phyloP scores from a whole-genome alignment of 1,140 invertebrate genomes.

The Nomia melanderi region DNA sequence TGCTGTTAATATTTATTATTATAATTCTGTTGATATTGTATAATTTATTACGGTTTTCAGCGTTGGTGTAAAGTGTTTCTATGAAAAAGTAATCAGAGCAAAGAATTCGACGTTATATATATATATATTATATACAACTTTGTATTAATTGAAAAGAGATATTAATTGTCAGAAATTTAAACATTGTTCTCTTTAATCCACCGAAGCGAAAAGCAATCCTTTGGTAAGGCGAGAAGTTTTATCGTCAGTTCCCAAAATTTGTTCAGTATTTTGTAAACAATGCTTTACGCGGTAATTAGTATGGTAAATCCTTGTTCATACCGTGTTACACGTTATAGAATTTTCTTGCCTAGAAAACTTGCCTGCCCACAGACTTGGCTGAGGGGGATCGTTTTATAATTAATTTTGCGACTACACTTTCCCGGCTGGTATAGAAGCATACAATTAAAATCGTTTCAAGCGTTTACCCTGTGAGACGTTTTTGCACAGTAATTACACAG shows the following conservation, averaged over 20 bases:
- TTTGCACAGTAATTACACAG: constrained; percentile 21
- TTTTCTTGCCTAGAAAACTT: constrained; percentile 15
- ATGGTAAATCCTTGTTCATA: constrained; percentile 13
- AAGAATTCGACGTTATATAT: no score
- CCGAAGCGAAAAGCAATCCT: no score
- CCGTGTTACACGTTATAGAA: not conserved
- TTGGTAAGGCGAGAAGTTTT: no score
- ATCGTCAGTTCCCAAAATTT: not conserved
- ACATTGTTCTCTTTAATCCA: no score
- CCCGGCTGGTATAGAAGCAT: not conserved
- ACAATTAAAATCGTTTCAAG: constrained; percentile 36
- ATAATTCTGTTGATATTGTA: no score
- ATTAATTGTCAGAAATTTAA: no score
- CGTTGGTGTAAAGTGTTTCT: no score
- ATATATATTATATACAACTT: no score
- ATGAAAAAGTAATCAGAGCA: no score
- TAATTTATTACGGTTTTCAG: no score
- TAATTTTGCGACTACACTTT: constrained; percentile 31
- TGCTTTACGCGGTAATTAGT: constrained; percentile 10
- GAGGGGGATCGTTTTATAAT: constrained; percentile 36
- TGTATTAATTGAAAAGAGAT: no score
- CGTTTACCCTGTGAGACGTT: not conserved
- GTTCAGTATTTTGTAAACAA: not conserved
- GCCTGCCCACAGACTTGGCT: constrained; percentile 13
- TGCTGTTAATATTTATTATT: no score